Base-by-base conservation (phyloP, 2,888 invertebrate genomes). In the Heterodera filipjevi region DNA sequence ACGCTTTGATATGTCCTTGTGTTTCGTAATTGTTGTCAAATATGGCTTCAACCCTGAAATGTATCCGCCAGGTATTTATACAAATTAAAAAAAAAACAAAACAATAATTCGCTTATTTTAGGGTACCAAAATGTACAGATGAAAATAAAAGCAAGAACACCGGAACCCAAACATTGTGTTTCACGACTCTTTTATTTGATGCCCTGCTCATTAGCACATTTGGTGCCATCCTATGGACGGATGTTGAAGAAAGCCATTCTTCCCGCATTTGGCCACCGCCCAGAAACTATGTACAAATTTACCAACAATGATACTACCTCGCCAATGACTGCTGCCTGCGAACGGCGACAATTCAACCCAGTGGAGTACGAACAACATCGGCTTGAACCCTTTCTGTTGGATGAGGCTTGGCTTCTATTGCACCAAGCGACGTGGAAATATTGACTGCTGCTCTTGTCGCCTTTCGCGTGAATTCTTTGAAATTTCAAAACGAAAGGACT, bases 1-100 rank as follows among this genome's bases (percentile, higher is more conserved):
- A 2, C 68, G 71, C 22, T 77, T 70, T n/a, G 77, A 77, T n/a
- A 77, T 77, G 77, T 70, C 16, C 30, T 66, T 2, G 74, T 74
- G 75, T 68, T 70, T 19, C 30, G 53, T 16, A 76, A n/a, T n/a
- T 76, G 46, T 76, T n/a, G n/a, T 30, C 71, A 76, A 76, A 12
- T 12, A n/a, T 1, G 71, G 71, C 12, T 27, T 66, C 1, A 39
- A 44, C 30, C 77, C 77, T 5, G 71, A 76, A 14, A 27, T 76
- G 64, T n/a, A 2, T 76, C 10, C n/a, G 71, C 1, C 8, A 19
- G 49, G 49, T 49, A 49, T 5, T 14, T 49, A 3, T 49, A 16
- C 3, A 19, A 3, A 0, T 49, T 0, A 1, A 49, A 49, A 22
- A 3, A 16, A 14, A 14, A 0, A 14, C 16, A 19, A n/a, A n/a